These are phyloP conservation scores for Orientallactaga bullata DNA, from an alignment of 2,113 vertebrate genomes.

Conservation along the genomic window DNA sequence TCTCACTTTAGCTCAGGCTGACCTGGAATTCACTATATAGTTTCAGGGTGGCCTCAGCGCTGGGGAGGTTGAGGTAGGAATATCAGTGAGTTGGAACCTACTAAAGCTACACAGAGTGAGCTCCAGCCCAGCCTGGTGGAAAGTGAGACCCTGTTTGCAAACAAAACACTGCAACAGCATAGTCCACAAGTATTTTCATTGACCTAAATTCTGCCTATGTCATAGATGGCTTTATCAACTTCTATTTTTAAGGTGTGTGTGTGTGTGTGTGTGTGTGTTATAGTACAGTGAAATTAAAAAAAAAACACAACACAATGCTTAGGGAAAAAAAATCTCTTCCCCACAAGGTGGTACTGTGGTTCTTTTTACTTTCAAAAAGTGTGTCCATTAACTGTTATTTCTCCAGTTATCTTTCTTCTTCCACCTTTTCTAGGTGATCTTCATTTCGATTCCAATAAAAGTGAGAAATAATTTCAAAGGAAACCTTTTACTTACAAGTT, in stretches of 20 bases:
- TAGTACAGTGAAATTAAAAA: slow-evolving; percentile 39
- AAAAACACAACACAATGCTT: background rate
- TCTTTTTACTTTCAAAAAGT: slow-evolving; percentile 78
- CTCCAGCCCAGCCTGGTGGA: too few species aligned
- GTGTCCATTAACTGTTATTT: slow-evolving; percentile 54
- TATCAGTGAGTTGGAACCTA: too few species aligned
- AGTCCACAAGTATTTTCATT: background rate
- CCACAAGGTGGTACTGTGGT: slow-evolving; percentile 90
- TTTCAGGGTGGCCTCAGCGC: too few species aligned
- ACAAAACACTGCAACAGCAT: too few species aligned
- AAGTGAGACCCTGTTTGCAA: too few species aligned
- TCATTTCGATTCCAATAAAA: slow-evolving; percentile 82
- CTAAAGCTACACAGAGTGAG: too few species aligned
- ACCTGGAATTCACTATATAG: too few species aligned
- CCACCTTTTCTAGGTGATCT: slow-evolving; percentile 77
- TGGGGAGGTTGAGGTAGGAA: too few species aligned
- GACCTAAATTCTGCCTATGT: slow-evolving; percentile 49
- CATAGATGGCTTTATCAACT: slow-evolving; percentile 71
- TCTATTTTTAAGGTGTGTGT: slow-evolving; percentile 61
- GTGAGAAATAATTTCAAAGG: slow-evolving; percentile 79
- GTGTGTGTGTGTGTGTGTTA: background rate
- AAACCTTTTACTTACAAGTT: slow-evolving; percentile 75
- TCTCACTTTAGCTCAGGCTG: too few species aligned
- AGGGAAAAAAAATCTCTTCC: slow-evolving; percentile 61
- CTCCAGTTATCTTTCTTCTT: slow-evolving; percentile 75